A percentile compares a stretch with the other conserved stretches of the same genome.
These are phyloP conservation scores for Porites cylindrica DNA, from an alignment of 92 coral and sea anemone species.

Conservation along the genomic window DNA sequence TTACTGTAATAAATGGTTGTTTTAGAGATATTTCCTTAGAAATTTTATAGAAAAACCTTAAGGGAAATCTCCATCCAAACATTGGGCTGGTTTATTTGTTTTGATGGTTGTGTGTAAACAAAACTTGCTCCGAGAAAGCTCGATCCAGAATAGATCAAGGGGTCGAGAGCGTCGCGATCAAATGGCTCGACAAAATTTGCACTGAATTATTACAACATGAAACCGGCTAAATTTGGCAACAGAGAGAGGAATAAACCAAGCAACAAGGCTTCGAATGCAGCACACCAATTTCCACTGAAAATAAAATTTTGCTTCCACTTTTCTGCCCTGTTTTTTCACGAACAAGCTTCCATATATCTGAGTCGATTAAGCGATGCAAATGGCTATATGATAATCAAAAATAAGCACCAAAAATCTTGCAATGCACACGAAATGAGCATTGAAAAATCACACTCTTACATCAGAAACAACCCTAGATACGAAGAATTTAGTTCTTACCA, in stretches of 20 bases:
- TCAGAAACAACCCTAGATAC: constrained; percentile 3
- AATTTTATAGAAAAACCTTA: neutral
- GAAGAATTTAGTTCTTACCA: constrained; percentile 71
- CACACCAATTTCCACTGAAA: neutral
- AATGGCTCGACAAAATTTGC: neutral
- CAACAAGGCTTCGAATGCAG: neutral
- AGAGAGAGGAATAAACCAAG: neutral
- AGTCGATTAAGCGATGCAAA: constrained; percentile 32
- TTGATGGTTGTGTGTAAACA: constrained; percentile 9
- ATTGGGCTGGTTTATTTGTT: constrained; percentile 17
- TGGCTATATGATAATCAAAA: constrained; percentile 30
- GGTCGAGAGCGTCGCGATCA: constrained; percentile 13
- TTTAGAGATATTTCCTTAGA: neutral
- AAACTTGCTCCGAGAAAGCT: neutral
- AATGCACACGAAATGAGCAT: constrained; percentile 2
- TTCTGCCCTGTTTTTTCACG: constrained; percentile 9
- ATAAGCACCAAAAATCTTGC: neutral
- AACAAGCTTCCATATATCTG: neutral
- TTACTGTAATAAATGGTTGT: too few relatives aligned
- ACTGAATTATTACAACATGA: neutral
- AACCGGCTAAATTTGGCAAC: neutral
- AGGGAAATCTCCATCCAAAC: neutral
- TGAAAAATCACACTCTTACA: constrained; percentile 9
- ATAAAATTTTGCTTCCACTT: constrained; percentile 9
- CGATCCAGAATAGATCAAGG: neutral